phyloP scores from a whole-genome alignment of 2,113 vertebrate species.

The Petroica traversi region DNA sequence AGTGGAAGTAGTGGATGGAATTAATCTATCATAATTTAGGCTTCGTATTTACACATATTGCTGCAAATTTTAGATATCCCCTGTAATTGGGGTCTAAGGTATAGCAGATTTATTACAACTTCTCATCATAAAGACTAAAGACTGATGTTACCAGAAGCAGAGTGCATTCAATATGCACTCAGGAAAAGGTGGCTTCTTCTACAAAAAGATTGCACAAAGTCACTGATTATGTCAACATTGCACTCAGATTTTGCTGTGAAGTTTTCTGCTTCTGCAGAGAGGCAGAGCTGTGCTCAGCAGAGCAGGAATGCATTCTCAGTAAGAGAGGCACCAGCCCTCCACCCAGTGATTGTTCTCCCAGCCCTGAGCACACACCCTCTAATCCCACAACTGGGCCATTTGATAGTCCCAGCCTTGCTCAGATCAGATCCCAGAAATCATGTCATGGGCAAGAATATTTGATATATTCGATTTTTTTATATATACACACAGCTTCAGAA shows the following conservation, averaged over 20 bases:
- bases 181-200: background rate
- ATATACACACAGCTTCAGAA: no score
- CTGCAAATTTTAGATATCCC: constrained; percentile 46
- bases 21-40: constrained; percentile 52
- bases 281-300: background rate
- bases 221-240: background rate
- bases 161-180: background rate
- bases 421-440: background rate
- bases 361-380: background rate
- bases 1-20: constrained; percentile 55
- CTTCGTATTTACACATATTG: background rate
- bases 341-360: background rate
- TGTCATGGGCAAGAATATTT: background rate
- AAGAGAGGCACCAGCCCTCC: background rate
- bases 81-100: constrained; percentile 70
- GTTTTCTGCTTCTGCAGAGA: background rate
- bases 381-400: background rate
- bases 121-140: constrained; percentile 15
- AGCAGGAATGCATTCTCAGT: background rate
- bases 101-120: constrained; percentile 59
- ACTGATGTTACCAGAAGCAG: background rate
- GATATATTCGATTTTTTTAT: background rate
- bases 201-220: background rate
- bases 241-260: background rate
- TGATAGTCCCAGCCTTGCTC: background rate